Base-by-base conservation (phyloP, 2,797 vertebrate genomes). In the Leptodactylus fallax region DNA sequence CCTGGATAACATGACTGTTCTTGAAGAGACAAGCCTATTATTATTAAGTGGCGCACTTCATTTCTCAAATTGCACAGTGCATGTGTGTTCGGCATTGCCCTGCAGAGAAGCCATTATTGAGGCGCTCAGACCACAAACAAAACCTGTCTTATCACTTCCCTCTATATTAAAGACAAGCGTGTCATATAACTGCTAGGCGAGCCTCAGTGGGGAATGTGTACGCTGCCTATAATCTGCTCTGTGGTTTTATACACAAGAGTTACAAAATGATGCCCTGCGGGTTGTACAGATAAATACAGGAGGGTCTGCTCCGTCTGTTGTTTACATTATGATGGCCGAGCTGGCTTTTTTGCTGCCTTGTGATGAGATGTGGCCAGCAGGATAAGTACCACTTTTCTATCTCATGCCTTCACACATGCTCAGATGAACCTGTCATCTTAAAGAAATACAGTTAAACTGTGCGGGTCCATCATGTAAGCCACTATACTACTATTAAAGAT, bases 141-240 rank as follows among this genome's bases (percentile, higher is more conserved):
- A 87, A 36, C 58, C 47, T 53, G 60, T 51, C 58, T 56, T 78
- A 78, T 87, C 61, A 8, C 60, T 83, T 77, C 16, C 74, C 56
- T 74, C 25, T 51, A 23, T 61, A 81, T 84, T 72, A 80, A 71
- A 81, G 55, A 67, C 45, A 27, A 45, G 65, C 7, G 55, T 74
- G 65, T n/a, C 87, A 53, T 81, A 85, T 88, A 88, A 74, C 82
- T 85, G 21, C 82, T 80, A 49, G 76, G 53, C 49, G 74, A 80
- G 76, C 78, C 87, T 72, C 87, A 61, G 65, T 79, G 63, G 81
- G 87, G 63, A 72, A 51, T 19, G 23, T 72, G 45, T 11, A 27
- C 67, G 87, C 71, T 85, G 65, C 53, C 82, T 85, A 82, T 88
- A 58, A 87, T 87, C 81, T 87, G 87, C 83, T 79, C 61, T 49